phyloP scores from a whole-genome alignment of 2,888 invertebrate genomes.

The Galeopsomyia nigrocyanea region DNA sequence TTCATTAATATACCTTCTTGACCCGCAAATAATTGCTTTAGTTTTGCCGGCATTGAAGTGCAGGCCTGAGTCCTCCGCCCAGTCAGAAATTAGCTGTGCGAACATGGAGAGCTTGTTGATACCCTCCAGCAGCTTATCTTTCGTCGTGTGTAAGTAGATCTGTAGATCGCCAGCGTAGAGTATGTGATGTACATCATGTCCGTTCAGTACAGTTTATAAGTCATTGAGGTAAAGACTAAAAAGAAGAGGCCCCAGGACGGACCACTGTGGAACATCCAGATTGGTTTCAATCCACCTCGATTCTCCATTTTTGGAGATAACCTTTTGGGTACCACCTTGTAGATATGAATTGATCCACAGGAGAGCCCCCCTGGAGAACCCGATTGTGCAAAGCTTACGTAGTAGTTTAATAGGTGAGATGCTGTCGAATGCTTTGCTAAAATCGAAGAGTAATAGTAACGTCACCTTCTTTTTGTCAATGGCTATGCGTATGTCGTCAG shows the following conservation, averaged over 20 bases:
- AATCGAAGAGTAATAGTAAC: no score
- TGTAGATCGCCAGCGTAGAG: slow-evolving; percentile 1
- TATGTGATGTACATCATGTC: background rate
- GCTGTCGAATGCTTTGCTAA: no score
- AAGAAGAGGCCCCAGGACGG: slow-evolving; percentile 1
- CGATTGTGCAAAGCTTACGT: no score
- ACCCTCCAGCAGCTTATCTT: background rate
- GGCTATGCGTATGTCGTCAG: no score
- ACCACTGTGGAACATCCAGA: no score
- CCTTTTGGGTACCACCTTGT: no score
- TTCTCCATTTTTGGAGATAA: no score
- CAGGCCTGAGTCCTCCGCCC: background rate
- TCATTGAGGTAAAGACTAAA: background rate
- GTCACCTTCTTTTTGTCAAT: no score
- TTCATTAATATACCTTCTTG: background rate
- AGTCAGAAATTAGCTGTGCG: background rate
- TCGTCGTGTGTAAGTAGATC: background rate
- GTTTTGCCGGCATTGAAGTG: background rate
- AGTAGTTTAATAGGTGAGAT: no score
- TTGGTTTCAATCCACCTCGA: no score
- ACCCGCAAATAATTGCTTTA: background rate
- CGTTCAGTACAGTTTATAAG: background rate
- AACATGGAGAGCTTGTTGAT: background rate
- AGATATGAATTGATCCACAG: no score
- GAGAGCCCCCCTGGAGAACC: no score